phyloP scores from a whole-genome alignment of 2,888 invertebrate species.

The Aphodius granarius region DNA sequence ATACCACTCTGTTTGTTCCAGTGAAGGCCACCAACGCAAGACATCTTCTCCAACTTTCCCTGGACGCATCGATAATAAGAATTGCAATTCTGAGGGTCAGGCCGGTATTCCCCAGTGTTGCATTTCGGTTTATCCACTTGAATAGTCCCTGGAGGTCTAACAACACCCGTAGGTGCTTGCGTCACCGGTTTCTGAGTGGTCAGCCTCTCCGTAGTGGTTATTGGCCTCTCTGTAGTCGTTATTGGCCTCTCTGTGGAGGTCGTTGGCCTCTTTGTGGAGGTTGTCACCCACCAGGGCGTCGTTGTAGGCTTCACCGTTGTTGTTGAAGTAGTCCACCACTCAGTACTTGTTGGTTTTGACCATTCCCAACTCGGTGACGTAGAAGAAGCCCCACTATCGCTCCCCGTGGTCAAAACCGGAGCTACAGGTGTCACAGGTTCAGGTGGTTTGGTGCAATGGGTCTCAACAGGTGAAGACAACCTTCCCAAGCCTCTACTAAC shows the following conservation, averaged over 20 bases:
- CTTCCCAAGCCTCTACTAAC: slow-evolving; percentile 77
- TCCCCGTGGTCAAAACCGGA: slow-evolving; percentile 72
- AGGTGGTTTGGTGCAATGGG: slow-evolving; percentile 71
- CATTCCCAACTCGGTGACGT: slow-evolving; percentile 29
- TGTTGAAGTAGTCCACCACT: slow-evolving; percentile 3
- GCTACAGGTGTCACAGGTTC: slow-evolving; percentile 75
- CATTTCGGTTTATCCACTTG: slow-evolving; percentile 51
- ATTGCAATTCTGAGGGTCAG: slow-evolving; percentile 71
- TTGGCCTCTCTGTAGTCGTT: slow-evolving; percentile 30
- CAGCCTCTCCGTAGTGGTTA: slow-evolving; percentile 4
- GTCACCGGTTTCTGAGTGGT: slow-evolving; percentile 40
- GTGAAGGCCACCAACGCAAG: slow-evolving; percentile 79
- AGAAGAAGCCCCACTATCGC: slow-evolving; percentile 57
- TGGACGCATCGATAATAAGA: slow-evolving; percentile 77
- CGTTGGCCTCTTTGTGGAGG: slow-evolving; percentile 46
- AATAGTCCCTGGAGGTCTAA: slow-evolving; percentile 54
- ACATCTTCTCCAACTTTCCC: slow-evolving; percentile 70
- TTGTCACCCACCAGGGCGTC: slow-evolving; percentile 43
- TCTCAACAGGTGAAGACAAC: slow-evolving; percentile 55
- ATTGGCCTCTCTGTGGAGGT: slow-evolving; percentile 23
- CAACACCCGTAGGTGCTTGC: slow-evolving; percentile 53
- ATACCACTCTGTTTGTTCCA: slow-evolving; percentile 70
- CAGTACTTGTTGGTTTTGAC: slow-evolving; percentile 13
- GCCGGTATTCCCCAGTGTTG: slow-evolving; percentile 54
- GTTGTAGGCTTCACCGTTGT: slow-evolving; percentile 40